phyloP scores from a whole-genome alignment of 2,888 invertebrate species.

The Lysandra coridon region DNA sequence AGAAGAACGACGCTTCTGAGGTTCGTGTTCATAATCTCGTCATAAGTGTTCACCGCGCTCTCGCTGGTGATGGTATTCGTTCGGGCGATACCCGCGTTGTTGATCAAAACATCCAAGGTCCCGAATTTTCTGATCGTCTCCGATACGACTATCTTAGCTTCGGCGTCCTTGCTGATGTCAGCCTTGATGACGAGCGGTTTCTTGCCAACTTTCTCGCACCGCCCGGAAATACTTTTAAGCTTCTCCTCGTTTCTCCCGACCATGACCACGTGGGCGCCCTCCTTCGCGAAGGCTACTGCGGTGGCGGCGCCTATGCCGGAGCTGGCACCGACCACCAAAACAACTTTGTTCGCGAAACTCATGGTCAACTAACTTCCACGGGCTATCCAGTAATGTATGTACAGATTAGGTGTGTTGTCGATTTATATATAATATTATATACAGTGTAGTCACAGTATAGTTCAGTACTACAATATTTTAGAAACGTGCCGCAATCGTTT shows the following conservation, averaged over 20 bases:
- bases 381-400: not conserved
- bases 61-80: conserved; percentile 41
- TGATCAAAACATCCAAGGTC: conserved; percentile 52
- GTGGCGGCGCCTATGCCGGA: conserved; percentile 59
- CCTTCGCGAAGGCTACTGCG: conserved; percentile 50
- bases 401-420: not conserved
- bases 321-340: conserved; percentile 61
- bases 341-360: conserved; percentile 57
- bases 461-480: too few relatives aligned
- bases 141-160: conserved; percentile 44
- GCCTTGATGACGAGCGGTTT: conserved; percentile 47
- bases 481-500: too few relatives aligned
- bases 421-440: not conserved
- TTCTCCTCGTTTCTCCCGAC: conserved; percentile 57
- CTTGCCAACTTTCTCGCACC: conserved; percentile 47
- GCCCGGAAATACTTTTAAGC: conserved; percentile 48
- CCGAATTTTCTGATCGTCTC: conserved; percentile 49
- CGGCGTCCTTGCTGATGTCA: conserved; percentile 48
- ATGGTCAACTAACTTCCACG: conserved; percentile 40
- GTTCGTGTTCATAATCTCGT: conserved; percentile 50
- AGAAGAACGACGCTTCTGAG: conserved; percentile 47
- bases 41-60: conserved; percentile 47
- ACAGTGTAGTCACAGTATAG: not conserved
- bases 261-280: conserved; percentile 54
- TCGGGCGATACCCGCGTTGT: conserved; percentile 51